These are phyloP conservation scores for Equus quagga DNA, from an alignment of 2,113 vertebrate genomes.

Conservation along the genomic window DNA sequence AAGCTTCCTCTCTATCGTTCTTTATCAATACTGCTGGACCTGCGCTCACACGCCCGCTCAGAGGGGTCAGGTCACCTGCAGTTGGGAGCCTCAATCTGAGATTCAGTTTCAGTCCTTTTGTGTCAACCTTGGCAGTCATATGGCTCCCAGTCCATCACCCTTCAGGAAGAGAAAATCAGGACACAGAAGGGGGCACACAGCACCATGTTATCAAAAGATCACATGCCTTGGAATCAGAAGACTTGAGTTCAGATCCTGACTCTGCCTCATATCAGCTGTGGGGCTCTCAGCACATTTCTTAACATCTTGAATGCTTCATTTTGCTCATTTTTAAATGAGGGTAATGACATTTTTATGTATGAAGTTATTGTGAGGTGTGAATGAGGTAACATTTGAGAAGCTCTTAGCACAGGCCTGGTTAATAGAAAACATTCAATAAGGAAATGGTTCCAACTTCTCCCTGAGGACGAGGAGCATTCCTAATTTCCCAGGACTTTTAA, in stretches of 20 bases:
- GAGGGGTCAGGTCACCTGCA: neutral
- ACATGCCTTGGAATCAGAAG: neutral
- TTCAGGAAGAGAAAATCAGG: neutral
- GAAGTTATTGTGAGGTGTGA: neutral
- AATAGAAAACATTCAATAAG: neutral
- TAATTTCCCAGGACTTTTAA: neutral
- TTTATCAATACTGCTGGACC: neutral
- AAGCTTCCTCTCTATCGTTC: neutral
- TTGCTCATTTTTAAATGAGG: neutral
- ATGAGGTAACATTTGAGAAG: slow-evolving; percentile 6
- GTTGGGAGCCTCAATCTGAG: neutral
- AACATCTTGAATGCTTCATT: neutral
- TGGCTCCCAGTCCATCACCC: neutral
- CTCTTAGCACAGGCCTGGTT: neutral
- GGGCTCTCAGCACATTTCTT: neutral
- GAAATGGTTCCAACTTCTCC: neutral
- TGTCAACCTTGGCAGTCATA: neutral
- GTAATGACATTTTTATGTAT: neutral
- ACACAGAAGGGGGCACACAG: accelerated
- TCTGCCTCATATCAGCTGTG: neutral
- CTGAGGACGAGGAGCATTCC: neutral
- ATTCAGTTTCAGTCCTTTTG: neutral
- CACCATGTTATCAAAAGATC: neutral
- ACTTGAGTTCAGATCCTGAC: neutral
- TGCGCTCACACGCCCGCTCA: neutral